phyloP scores from a whole-genome alignment of 2,888 invertebrate genomes.

The Idaea straminata region DNA sequence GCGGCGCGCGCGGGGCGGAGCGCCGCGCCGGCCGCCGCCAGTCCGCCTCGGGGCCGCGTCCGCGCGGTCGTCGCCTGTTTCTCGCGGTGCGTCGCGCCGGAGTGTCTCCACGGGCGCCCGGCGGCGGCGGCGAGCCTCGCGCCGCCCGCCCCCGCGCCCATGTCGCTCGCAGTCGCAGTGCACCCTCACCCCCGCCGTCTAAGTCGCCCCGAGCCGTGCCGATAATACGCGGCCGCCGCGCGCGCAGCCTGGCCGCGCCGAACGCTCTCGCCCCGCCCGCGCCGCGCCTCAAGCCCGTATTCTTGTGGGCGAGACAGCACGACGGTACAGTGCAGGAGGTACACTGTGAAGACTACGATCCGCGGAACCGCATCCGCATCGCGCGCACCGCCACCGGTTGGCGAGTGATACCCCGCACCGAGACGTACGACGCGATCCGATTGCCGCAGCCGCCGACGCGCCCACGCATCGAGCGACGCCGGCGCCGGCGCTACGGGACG shows the following conservation, averaged over 20 bases:
- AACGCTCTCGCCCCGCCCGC: constrained; percentile 46
- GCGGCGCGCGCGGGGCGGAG: constrained; percentile 54
- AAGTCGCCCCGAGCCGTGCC: constrained; percentile 58
- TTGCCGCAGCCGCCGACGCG: constrained; percentile 47
- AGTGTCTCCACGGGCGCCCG: constrained; percentile 72
- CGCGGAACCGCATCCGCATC: constrained; percentile 89
- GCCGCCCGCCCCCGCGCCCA: constrained; percentile 79
- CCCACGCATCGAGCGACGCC: constrained; percentile 38
- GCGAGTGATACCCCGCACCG: constrained; percentile 90
- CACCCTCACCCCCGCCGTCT: constrained; percentile 54
- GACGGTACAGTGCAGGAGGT: constrained; percentile 91
- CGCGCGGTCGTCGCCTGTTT: constrained; percentile 73
- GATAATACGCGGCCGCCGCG: constrained; percentile 47
- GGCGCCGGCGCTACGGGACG: constrained; percentile 40
- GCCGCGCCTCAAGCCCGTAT: constrained; percentile 89
- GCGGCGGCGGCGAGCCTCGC: constrained; percentile 78
- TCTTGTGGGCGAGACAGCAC: constrained; percentile 90
- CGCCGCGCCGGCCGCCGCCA: constrained; percentile 57
- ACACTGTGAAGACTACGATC: constrained; percentile 93
- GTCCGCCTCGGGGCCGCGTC: constrained; percentile 75
- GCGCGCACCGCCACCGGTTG: constrained; percentile 90
- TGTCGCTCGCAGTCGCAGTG: constrained; percentile 56
- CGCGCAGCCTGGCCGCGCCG: constrained; percentile 61
- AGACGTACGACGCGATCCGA: constrained; percentile 77
- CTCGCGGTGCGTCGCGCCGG: constrained; percentile 70